Percentiles rank a stretch among this genome's conserved stretches.
These are phyloP conservation scores for Pelusios castaneus DNA, from an alignment of 2,113 vertebrate species.

Conservation along the genomic window DNA sequence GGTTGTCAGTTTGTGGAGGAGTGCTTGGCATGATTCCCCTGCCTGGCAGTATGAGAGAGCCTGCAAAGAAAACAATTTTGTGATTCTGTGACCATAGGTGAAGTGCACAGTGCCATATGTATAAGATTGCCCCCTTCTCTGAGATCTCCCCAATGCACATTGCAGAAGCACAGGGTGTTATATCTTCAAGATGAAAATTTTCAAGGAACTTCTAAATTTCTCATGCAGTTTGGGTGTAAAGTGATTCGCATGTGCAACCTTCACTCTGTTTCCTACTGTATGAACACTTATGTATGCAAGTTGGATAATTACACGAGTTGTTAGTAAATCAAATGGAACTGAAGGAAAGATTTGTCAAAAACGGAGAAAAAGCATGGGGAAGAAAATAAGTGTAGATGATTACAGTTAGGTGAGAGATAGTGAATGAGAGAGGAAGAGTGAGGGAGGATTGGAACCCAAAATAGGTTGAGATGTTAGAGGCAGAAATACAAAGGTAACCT, in stretches of 20 bases:
- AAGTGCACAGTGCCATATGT: constrained; percentile 62
- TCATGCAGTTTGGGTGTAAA: not conserved
- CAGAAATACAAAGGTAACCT: not conserved
- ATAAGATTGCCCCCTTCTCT: constrained; percentile 36
- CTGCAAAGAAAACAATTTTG: constrained; percentile 29
- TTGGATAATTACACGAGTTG: not conserved
- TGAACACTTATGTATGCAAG: not conserved
- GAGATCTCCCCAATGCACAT: not conserved
- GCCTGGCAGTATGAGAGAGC: not conserved
- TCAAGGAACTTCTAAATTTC: constrained; percentile 38
- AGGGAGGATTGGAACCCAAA: not conserved
- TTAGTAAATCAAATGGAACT: not conserved
- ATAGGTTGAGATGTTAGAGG: not conserved
- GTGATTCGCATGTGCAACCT: not conserved
- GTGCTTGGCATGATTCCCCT: constrained; percentile 37
- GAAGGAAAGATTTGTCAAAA: not conserved
- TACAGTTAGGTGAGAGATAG: not conserved
- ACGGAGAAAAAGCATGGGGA: not conserved
- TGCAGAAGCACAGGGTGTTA: constrained; percentile 23
- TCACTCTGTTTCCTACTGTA: not conserved
- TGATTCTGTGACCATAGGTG: constrained; percentile 45
- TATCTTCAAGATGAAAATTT: constrained; percentile 25
- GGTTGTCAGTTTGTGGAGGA: not conserved
- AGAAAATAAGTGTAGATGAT: not conserved
- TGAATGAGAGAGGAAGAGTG: not conserved